Conservation (phyloP, 2,888 invertebrate genomes). For the Luffia ferchaultella region DNA sequence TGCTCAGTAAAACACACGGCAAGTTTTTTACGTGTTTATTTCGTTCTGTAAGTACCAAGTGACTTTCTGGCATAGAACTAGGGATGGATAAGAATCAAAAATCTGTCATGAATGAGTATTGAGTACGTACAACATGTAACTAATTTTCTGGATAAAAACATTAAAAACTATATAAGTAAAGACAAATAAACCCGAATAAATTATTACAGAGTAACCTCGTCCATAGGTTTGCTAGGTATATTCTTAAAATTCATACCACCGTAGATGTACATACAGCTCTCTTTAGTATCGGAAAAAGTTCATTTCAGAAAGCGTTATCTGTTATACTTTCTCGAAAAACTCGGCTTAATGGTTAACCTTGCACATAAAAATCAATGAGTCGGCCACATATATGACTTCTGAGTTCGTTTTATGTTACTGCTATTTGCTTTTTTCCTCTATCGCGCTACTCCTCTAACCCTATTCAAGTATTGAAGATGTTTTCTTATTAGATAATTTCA, state of each 20-base stretch:
- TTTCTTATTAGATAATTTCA: not conserved
- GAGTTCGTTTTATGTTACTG: slow-evolving; percentile 46
- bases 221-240: no score
- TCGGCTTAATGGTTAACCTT: slow-evolving; percentile 30
- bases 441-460: not conserved
- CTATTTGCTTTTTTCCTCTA: slow-evolving; percentile 24
- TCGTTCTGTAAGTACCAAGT: no score
- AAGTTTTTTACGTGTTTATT: no score
- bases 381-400: slow-evolving; percentile 34
- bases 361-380: slow-evolving; percentile 46
- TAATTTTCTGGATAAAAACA: no score
- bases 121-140: no score
- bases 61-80: no score
- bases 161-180: no score
- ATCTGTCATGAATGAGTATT: no score
- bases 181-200: no score
- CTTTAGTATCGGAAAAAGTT: not conserved
- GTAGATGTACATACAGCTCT: not conserved
- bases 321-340: not conserved
- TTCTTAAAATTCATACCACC: not conserved
- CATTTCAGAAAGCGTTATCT: not conserved
- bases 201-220: no score
- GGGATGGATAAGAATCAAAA: no score
- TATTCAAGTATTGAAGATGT: not conserved
- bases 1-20: no score